Evolutionary conservation across 2,888 invertebrate species (phyloP), one percentile per base, ranked within the genome.

Genomic region (Gibbula magus): DNA sequence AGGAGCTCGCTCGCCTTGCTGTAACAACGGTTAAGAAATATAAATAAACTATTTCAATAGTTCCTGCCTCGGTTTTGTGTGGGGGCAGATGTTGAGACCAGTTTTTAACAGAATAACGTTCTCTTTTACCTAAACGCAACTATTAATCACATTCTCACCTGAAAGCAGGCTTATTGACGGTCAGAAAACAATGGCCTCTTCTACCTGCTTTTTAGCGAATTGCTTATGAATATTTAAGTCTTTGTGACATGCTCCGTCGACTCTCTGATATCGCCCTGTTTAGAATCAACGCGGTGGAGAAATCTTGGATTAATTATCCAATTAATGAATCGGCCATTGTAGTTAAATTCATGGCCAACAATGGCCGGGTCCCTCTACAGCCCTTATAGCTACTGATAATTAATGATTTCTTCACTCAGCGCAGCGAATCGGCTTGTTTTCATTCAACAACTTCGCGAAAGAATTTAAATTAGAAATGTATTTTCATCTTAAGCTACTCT

Each of bases 261-360:
- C 25, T 25, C 61, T 29, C 29, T 61, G 25, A 61, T 61, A 10
- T 61, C 13, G 61, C 61, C 61, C 61, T 61, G 61, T 61, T 61
- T 16, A n/a, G 61, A 25, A 25, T 25, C 29, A 61, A 61, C 61
- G 61, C 61, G 61, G 13, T 61, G 61, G 61, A 29, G 20, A 70
- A 70, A 70, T 70, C 70, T 70, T 20, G 70, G 32, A 70, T 70
- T 70, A 70, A 70, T 70, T 39, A 70, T 32, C 32, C 70, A 70
- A 70, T 70, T 70, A 70, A 70, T 70, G 32, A 70, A 70, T 29
- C 20, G 20, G 10, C 35, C 70, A 20, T 70, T 70, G 35, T 70
- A 70, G n/a, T 35, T 45, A 45, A 45, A 45, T 45, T 45, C 10
- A 45, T 35, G 45, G 10, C 45, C 45, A 45, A 45, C 45, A 45